phyloP scores from a whole-genome alignment of 2,888 invertebrate genomes.

The Epiblema foenella region DNA sequence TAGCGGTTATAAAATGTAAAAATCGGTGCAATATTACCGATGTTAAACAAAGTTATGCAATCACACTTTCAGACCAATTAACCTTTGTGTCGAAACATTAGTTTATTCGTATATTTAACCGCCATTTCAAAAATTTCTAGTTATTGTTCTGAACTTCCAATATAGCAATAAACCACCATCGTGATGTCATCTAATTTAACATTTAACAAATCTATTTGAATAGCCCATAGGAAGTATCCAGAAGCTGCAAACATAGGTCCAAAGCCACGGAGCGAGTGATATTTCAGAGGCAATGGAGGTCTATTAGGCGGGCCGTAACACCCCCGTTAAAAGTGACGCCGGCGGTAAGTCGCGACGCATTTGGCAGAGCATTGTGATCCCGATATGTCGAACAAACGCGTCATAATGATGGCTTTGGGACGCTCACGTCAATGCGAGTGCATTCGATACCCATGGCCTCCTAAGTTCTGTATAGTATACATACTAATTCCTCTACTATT shows the following conservation, averaged over 20 bases:
- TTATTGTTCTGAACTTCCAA: neutral
- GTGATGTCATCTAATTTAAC: neutral
- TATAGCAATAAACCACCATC: neutral
- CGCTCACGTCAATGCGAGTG: constrained; percentile 24
- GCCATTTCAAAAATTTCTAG: no score
- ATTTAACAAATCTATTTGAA: neutral
- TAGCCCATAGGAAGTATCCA: constrained; percentile 42
- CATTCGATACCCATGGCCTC: constrained; percentile 23
- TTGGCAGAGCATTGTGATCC: constrained; percentile 81
- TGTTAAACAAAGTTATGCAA: no score
- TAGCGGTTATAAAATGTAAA: no score
- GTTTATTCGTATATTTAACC: no score
- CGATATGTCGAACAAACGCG: constrained; percentile 80
- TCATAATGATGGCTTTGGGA: constrained; percentile 65
- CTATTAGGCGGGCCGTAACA: constrained; percentile 67
- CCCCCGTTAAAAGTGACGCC: constrained; percentile 76
- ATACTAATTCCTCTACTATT: no score
- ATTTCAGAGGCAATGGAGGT: constrained; percentile 63
- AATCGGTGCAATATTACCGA: no score
- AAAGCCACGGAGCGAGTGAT: constrained; percentile 49
- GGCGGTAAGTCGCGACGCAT: constrained; percentile 74
- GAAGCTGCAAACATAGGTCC: constrained; percentile 50
- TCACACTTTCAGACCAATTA: no score
- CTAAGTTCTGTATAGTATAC: no score
- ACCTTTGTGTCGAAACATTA: no score